phyloP scores from a whole-genome alignment of 2,797 vertebrate species.

The Pangasius sanitwongsei region DNA sequence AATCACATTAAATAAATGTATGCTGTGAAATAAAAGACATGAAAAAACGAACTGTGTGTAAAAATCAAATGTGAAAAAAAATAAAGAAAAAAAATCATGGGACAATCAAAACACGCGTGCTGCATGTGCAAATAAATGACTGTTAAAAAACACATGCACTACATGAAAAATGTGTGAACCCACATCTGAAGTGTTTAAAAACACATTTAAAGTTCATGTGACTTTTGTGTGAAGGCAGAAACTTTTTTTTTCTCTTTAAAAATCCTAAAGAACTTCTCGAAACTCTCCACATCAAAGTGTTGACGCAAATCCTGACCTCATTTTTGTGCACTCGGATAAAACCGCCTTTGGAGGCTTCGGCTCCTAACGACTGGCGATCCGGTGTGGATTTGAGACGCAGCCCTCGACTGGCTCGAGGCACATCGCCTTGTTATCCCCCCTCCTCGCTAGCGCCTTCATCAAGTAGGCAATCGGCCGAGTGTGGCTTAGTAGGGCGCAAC shows the following conservation, averaged over 20 bases:
- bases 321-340: slow-evolving; percentile 3
- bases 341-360: slow-evolving; percentile 27
- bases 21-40: not conserved
- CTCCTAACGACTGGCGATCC: slow-evolving; percentile 41
- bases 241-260: not conserved
- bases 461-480: not conserved
- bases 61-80: not conserved
- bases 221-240: not conserved
- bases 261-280: not conserved
- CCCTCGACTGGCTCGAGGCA: not conserved
- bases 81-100: not conserved
- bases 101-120: not conserved
- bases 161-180: not conserved
- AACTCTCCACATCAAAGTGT: slow-evolving; percentile 14
- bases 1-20: not conserved
- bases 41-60: not conserved
- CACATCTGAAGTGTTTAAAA: not conserved
- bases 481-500: slow-evolving; percentile 22
- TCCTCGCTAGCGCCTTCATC: slow-evolving; percentile 17
- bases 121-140: not conserved
- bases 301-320: slow-evolving; percentile 12
- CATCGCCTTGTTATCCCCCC: slow-evolving; percentile 12
- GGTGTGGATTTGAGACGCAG: slow-evolving; percentile 32
- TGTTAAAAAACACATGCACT: not conserved
- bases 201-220: not conserved